Percentiles rank a stretch among this genome's conserved stretches.
Conservation (phyloP, 2,113 vertebrate species). For the Pseudopipra pipra region DNA sequence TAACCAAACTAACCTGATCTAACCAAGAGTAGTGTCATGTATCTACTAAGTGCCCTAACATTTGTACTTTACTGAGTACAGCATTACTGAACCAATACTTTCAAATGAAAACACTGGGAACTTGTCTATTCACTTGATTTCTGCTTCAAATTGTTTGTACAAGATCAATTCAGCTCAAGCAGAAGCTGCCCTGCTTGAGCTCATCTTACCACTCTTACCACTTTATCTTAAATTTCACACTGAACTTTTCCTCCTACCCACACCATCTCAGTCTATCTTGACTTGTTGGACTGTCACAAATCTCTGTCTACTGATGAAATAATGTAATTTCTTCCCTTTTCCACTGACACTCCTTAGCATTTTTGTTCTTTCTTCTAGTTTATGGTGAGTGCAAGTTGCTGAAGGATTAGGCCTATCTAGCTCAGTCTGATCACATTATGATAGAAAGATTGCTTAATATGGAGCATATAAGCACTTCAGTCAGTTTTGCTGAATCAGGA, state of each 20-base stretch:
- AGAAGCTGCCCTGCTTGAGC: neutral
- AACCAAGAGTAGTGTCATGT: neutral
- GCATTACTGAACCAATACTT: neutral
- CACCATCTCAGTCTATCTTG: neutral
- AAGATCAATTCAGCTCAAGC: neutral
- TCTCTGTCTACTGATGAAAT: neutral
- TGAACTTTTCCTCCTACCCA: neutral
- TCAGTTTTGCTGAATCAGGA: neutral
- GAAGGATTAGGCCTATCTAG: neutral
- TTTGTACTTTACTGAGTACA: neutral
- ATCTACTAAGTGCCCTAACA: neutral
- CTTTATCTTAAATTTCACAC: neutral
- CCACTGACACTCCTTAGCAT: neutral
- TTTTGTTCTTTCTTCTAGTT: neutral
- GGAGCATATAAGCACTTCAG: neutral
- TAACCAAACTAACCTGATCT: neutral
- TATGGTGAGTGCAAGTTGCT: neutral
- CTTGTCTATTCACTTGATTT: neutral
- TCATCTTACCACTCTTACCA: neutral
- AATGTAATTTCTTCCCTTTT: neutral
- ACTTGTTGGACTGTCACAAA: neutral
- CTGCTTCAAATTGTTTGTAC: neutral
- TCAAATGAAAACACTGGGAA: neutral
- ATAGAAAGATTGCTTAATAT: neutral
- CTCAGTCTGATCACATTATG: neutral